A percentile compares a stretch with the other conserved stretches of the same genome.
phyloP scores from a whole-genome alignment of 2,888 invertebrate genomes.

The Sesamia inferens region DNA sequence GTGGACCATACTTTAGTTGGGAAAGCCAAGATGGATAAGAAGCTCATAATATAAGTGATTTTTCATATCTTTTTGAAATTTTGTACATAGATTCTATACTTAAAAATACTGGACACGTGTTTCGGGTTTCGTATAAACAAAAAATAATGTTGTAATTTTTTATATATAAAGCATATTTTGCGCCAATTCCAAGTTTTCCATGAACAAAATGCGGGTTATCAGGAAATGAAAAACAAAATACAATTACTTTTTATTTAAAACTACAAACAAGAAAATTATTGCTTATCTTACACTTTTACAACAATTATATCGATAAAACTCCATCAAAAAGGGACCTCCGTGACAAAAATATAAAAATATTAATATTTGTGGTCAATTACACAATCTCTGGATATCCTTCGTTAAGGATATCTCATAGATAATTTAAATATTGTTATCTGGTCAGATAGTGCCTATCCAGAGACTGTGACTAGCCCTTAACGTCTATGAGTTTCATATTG shows the following conservation, averaged over 20 bases:
- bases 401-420: background rate
- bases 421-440: background rate
- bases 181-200: too few relatives aligned
- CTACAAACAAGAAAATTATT: constrained; percentile 67
- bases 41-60: too few relatives aligned
- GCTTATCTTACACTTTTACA: constrained; percentile 67
- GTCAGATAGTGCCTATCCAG: background rate
- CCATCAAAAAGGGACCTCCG: constrained; percentile 68
- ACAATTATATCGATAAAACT: constrained; percentile 59
- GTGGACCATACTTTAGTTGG: too few relatives aligned
- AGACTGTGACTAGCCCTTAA: background rate
- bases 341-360: constrained; percentile 52
- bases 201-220: too few relatives aligned
- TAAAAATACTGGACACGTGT: too few relatives aligned
- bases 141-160: too few relatives aligned
- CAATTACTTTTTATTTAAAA: constrained; percentile 62
- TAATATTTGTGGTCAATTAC: background rate
- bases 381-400: constrained; percentile 5
- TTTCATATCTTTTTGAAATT: too few relatives aligned
- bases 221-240: constrained; percentile 16
- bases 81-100: too few relatives aligned
- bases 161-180: too few relatives aligned
- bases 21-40: too few relatives aligned
- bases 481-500: constrained; percentile 15
- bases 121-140: too few relatives aligned